phyloP scores from a whole-genome alignment of 2,888 invertebrate species.

The Pterostichus madidus region DNA sequence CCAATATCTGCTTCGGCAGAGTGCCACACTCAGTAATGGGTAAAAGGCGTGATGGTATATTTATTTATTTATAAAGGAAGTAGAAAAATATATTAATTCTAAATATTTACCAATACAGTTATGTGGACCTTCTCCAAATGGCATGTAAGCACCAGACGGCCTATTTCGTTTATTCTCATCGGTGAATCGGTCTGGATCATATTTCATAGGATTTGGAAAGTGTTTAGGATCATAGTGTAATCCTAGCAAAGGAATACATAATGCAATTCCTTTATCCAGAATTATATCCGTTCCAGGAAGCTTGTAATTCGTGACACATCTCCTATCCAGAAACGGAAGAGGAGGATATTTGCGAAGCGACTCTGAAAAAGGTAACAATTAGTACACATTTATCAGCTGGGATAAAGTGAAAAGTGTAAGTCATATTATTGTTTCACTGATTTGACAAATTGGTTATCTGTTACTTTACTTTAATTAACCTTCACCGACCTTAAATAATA shows the following conservation, averaged over 20 bases:
- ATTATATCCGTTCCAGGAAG: slow-evolving; percentile 74
- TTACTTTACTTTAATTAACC: too few relatives aligned
- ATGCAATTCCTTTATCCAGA: slow-evolving; percentile 75
- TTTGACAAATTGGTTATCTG: too few relatives aligned
- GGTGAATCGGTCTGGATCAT: slow-evolving; percentile 76
- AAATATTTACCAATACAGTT: slow-evolving; percentile 74
- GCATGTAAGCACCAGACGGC: slow-evolving; percentile 72
- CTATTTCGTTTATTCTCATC: slow-evolving; percentile 73
- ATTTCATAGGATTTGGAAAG: slow-evolving; percentile 76
- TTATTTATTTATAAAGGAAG: too few relatives aligned
- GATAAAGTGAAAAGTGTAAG: too few relatives aligned
- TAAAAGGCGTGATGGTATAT: too few relatives aligned
- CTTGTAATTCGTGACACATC: slow-evolving; percentile 73
- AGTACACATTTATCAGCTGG: too few relatives aligned
- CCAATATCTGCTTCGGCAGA: too few relatives aligned
- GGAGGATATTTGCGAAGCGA: slow-evolving; percentile 76
- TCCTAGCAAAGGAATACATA: slow-evolving; percentile 75
- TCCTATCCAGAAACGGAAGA: slow-evolving; percentile 73
- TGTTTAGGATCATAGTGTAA: slow-evolving; percentile 74
- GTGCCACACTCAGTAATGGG: too few relatives aligned
- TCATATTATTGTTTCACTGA: too few relatives aligned
- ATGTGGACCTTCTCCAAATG: slow-evolving; percentile 75
- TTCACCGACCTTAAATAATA: too few relatives aligned
- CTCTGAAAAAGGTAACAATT: slow-evolving; percentile 71
- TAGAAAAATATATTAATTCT: neutral